phyloP scores from a whole-genome alignment of 2,113 vertebrate species.

The Hystrix brachyura region DNA sequence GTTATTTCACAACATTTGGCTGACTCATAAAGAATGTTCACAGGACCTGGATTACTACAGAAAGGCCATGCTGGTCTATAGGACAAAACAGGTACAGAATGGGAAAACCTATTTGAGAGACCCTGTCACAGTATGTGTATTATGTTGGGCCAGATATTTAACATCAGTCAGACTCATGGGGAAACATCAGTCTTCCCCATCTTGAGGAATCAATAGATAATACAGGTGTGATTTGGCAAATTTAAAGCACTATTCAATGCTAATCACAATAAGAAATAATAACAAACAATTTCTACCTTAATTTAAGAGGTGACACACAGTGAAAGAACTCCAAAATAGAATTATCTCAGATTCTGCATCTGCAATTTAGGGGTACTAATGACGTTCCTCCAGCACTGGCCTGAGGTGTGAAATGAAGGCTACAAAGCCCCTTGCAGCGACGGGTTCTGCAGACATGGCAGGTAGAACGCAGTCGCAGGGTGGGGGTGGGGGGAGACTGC shows the following conservation, averaged over 20 bases:
- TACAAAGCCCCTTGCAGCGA: neutral
- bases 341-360: neutral
- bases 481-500: neutral
- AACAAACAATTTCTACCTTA: neutral
- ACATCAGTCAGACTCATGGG: neutral
- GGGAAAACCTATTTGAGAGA: neutral
- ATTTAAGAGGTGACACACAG: neutral
- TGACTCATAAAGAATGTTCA: neutral
- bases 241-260: neutral
- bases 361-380: neutral
- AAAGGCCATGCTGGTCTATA: neutral
- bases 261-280: constrained; percentile 23
- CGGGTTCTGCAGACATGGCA: neutral
- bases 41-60: neutral
- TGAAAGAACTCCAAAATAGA: neutral
- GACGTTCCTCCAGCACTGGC: neutral
- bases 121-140: neutral
- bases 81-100: neutral
- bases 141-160: neutral
- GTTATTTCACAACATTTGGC: neutral
- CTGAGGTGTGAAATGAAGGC: neutral
- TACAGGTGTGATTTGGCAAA: neutral
- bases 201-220: neutral
- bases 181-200: neutral
- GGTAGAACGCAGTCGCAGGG: neutral